Base-by-base conservation (phyloP, 2,113 vertebrate genomes). In the Peromyscus polionotus region DNA sequence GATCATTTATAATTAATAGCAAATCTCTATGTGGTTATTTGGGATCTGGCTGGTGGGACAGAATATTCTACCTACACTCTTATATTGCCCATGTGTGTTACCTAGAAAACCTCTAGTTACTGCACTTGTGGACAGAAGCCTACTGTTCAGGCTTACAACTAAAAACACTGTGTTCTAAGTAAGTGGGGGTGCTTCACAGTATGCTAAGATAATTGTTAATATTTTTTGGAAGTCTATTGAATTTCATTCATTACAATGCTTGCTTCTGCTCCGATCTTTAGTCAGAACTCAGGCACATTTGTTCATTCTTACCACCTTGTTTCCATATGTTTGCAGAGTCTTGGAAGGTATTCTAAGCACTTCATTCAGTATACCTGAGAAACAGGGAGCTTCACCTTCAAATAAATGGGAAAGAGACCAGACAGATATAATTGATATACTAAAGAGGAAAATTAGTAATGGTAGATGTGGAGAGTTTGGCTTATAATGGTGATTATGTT, bases 341-440 rank as follows among this genome's bases (percentile, higher is more conserved):
- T 67, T 24, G 22, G 22, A 83, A 94, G 3, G 22, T 28, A 12
- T 61, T 91, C 22, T 24, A n/a, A 8, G 13, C 7, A 54, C 8
- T 77, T 95, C 59, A 68, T 39, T 73, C 42, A 16, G 36, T 63
- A 90, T 92, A 95, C 36, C 1, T 31, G 39, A 90, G 61, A 92
- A 90, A 33, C 2, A 59, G 20, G 63, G 9, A 75, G 10, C 0
- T 0, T 0, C 5, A 67, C 10, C 7, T 48, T 79, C 12, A 36
- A 67, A 42, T 28, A 20, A 24, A 3, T 75, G 61, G 54, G 1
- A 28, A 85, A 65, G 63, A 1, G 7, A 76, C 8, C 13, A 76
- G 48, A 57, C 72, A 83, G 70, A 39, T 79, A 48, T 9, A 76
- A 17, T 70, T 36, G 17, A n/a, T 57, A 6, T 24, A 33, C 31